These are phyloP conservation scores for Taxidea taxus DNA, from an alignment of 2,113 vertebrate genomes.

Conservation along the genomic window DNA sequence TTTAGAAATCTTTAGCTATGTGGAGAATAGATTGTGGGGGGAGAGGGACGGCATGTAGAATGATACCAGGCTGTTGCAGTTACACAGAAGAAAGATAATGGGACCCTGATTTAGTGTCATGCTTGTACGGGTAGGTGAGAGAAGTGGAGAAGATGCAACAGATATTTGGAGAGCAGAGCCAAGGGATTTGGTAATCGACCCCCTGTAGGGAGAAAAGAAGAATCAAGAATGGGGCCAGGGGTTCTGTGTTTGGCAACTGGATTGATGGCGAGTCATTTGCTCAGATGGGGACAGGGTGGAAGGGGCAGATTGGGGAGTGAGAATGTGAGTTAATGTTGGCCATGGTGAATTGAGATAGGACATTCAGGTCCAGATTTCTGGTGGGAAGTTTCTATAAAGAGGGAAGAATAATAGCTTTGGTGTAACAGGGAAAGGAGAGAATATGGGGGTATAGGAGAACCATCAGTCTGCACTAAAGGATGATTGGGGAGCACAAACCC, in stretches of 20 bases:
- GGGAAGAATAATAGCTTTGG: fast-evolving
- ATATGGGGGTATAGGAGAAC: background rate
- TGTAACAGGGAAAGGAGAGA: too few species aligned
- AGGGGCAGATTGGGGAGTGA: background rate
- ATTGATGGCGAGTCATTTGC: too few species aligned
- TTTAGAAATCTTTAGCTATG: background rate
- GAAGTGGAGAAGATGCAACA: background rate
- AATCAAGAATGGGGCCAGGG: too few species aligned
- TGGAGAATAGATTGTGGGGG: background rate
- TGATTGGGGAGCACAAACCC: fast-evolving
- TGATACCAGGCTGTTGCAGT: fast-evolving
- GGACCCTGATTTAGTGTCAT: background rate
- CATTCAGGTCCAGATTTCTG: background rate
- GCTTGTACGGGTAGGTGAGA: background rate
- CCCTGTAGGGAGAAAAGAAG: fast-evolving
- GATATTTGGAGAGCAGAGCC: background rate
- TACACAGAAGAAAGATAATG: background rate
- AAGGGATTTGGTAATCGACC: fast-evolving
- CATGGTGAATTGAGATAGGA: background rate
- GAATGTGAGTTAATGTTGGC: background rate
- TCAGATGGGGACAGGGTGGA: too few species aligned
- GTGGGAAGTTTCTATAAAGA: background rate
- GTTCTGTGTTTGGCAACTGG: background rate
- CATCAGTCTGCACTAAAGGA: background rate
- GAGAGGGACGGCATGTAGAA: too few species aligned